Base-by-base conservation (phyloP, 2,797 vertebrate species). In the Muraenolepis orangiensis region DNA sequence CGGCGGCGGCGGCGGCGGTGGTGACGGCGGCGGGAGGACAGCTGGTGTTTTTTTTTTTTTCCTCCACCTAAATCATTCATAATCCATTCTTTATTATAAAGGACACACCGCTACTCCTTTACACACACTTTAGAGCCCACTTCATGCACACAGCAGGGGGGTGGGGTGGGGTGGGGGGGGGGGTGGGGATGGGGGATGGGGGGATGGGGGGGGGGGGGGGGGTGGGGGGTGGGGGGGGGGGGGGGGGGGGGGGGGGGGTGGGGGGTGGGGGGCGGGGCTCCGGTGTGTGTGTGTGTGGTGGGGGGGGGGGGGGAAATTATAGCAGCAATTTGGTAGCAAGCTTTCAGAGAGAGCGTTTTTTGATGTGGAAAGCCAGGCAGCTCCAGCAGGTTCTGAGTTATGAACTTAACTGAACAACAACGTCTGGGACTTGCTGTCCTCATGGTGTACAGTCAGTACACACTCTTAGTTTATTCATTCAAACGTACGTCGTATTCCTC, bases 1-100 rank as follows among this genome's bases (percentile, higher is more conserved):
- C n/a, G n/a, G n/a, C n/a, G n/a, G n/a, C n/a, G n/a, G n/a, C n/a
- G n/a, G n/a, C n/a, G n/a, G n/a, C n/a, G n/a, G n/a, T n/a, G n/a
- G n/a, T n/a, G n/a, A n/a, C 93, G 89, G 94, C 94, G 96, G 96
- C 98, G 99, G 97, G n/a, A n/a, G 94, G 96, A 96, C 98, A 99
- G 97, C 97, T 99, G 97, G 96, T 86, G 94, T 95, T 89, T 92
- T 93, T n/a, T n/a, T n/a, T n/a, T n/a, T n/a, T n/a, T n/a, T n/a
- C n/a, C 94, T 96, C 92, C 95, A 92, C 93, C 91, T 95, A 96
- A 98, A 96, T 97, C 96, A 93, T 93, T 88, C n/a, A 93, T 99
- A 99, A 99, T 99, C 98, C 98, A 97, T 92, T 97, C 98, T 99
- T 99, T 97, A 99, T 98, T 98, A 97, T 98, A 94, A 94, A 95